Conservation (phyloP, 2,797 vertebrate species). For the Stomatorhinus walkeri region DNA sequence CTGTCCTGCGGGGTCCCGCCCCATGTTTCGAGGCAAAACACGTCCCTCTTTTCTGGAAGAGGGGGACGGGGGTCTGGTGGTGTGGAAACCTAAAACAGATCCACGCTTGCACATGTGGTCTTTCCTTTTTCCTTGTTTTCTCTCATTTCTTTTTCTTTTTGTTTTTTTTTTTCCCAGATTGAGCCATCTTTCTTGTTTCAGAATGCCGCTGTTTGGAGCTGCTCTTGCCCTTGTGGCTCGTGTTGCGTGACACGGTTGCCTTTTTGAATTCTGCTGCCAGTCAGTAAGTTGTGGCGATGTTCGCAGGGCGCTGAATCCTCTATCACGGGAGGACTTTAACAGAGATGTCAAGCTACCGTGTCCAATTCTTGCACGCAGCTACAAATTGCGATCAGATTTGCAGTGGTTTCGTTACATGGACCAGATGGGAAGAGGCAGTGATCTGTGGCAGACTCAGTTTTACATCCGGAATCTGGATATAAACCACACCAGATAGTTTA, state of each 20-base stretch:
- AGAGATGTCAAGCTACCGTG: conserved; percentile 6
- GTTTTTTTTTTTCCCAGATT: neutral
- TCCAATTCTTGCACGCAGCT: neutral
- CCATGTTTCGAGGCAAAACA: conserved; percentile 36
- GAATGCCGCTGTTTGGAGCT: neutral
- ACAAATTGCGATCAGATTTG: neutral
- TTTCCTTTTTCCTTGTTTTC: neutral
- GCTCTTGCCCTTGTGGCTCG: neutral
- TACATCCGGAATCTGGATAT: neutral
- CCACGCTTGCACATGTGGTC: neutral
- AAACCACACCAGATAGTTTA: neutral
- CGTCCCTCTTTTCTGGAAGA: neutral
- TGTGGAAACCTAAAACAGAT: conserved; percentile 7
- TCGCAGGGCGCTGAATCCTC: neutral
- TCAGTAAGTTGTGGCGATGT: neutral
- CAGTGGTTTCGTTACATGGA: neutral
- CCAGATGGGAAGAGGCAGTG: neutral
- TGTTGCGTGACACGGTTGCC: neutral
- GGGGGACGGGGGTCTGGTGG: neutral
- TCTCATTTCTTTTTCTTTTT: neutral
- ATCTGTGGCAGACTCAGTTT: neutral
- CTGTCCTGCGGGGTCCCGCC: conserved; percentile 38
- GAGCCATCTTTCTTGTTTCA: neutral
- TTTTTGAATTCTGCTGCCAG: neutral
- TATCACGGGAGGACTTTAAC: neutral